phyloP scores from a whole-genome alignment of 2,113 vertebrate species.

The Crotalus helleri region DNA sequence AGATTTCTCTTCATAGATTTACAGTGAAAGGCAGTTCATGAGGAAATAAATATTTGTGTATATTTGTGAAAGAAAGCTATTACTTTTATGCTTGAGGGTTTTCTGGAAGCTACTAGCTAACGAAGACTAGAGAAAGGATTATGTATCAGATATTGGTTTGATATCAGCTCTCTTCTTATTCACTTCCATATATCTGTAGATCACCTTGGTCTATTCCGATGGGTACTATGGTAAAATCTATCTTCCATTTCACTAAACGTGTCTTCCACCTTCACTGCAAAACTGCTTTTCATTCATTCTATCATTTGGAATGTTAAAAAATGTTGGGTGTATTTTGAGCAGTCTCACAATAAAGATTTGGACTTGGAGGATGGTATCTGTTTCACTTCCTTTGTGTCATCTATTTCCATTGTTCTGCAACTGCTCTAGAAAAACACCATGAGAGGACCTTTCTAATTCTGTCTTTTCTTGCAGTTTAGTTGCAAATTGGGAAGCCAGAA shows the following conservation, averaged over 20 bases:
- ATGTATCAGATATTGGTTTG: neutral
- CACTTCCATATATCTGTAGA: neutral
- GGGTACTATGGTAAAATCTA: neutral
- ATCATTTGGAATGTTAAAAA: neutral
- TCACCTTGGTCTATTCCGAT: neutral
- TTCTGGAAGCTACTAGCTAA: neutral
- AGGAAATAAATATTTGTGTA: neutral
- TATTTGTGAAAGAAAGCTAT: neutral
- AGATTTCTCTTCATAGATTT: neutral
- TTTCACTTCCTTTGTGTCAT: neutral
- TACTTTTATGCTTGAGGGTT: neutral
- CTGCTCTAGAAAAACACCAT: neutral
- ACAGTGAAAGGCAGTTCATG: neutral
- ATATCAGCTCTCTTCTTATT: neutral
- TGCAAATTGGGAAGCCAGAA: neutral
- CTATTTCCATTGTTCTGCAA: neutral
- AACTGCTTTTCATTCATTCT: neutral
- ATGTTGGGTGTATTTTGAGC: neutral
- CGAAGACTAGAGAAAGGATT: neutral
- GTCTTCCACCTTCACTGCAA: neutral
- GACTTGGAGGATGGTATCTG: neutral
- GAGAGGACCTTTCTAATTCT: neutral
- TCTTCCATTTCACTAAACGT: neutral
- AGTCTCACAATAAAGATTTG: neutral
- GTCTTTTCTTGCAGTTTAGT: neutral